Evolutionary conservation across 2,113 vertebrate genomes (phyloP).

Genomic region (Dasyurus viverrinus): DNA sequence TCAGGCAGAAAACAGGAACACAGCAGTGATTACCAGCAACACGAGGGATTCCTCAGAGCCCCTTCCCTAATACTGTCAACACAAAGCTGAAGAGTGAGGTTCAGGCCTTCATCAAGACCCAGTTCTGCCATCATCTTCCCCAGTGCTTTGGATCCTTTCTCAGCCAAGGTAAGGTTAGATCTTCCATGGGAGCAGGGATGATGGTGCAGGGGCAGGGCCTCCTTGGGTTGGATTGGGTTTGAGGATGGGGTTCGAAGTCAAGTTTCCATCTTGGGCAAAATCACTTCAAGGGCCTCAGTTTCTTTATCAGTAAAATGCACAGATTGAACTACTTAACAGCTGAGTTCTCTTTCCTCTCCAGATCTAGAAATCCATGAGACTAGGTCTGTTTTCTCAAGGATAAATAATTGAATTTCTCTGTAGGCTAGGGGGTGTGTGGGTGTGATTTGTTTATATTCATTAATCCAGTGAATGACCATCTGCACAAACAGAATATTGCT

Average conservation of each 20-base stretch:
- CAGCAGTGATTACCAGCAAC: neutral
- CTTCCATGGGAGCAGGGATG: no score
- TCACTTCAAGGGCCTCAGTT: neutral
- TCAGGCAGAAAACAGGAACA: conserved; percentile 44
- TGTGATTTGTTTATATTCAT: neutral
- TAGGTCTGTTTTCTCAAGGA: neutral
- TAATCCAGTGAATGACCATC: neutral
- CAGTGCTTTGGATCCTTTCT: conserved; percentile 41
- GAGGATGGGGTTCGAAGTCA: neutral
- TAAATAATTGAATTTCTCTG: neutral
- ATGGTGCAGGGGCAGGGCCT: neutral
- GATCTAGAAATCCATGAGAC: neutral
- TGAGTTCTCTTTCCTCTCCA: neutral
- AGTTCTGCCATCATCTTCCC: conserved; percentile 63
- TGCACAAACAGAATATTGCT: conserved; percentile 15
- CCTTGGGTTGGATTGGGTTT: neutral
- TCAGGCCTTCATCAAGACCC: conserved; percentile 33
- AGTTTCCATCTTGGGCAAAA: neutral
- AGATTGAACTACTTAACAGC: neutral
- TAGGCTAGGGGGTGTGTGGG: neutral
- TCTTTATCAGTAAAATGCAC: neutral
- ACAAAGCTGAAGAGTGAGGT: conserved; percentile 10
- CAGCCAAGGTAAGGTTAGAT: conserved; percentile 68
- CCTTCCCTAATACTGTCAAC: neutral
- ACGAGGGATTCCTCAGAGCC: neutral